Percentiles rank a stretch among this genome's conserved stretches.
Evolutionary conservation across 2,888 invertebrate species (phyloP).

Genomic region (Mythimna impura): DNA sequence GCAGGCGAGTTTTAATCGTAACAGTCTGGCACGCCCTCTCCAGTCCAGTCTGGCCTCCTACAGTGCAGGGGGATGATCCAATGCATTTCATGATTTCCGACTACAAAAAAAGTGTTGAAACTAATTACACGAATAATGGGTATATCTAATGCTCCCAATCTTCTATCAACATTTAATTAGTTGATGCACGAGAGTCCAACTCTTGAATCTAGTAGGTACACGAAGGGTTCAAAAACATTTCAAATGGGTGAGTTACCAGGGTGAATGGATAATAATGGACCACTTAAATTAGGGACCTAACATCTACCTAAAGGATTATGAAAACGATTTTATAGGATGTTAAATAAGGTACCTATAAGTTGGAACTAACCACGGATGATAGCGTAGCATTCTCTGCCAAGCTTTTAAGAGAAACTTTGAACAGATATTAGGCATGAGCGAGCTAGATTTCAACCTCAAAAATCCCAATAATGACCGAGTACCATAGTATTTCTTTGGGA

Average conservation of each 20-base stretch:
- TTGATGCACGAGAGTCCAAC: not conserved
- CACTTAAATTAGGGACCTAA: constrained; percentile 3
- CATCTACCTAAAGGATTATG: not conserved
- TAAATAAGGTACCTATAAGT: not conserved
- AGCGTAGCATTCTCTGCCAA: not conserved
- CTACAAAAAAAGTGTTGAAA: too few species aligned
- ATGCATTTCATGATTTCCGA: too few species aligned
- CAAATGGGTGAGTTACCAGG: not conserved
- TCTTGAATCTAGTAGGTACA: not conserved
- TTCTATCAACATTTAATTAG: too few species aligned
- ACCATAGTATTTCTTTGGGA: constrained; percentile 33
- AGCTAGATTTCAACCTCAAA: not conserved
- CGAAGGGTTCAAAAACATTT: not conserved
- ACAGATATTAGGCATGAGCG: not conserved
- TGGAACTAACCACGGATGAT: not conserved
- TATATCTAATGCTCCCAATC: not conserved
- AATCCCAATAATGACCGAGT: constrained; percentile 39
- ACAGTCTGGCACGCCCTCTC: too few species aligned
- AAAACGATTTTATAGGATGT: not conserved
- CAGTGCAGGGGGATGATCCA: too few species aligned
- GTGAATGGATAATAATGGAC: not conserved
- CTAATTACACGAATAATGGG: not conserved
- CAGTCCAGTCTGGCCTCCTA: too few species aligned
- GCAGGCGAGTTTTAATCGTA: too few species aligned
- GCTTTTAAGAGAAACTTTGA: not conserved